phyloP scores from a whole-genome alignment of 92 coral and sea anemone species.

The Paragorgia papillata region DNA sequence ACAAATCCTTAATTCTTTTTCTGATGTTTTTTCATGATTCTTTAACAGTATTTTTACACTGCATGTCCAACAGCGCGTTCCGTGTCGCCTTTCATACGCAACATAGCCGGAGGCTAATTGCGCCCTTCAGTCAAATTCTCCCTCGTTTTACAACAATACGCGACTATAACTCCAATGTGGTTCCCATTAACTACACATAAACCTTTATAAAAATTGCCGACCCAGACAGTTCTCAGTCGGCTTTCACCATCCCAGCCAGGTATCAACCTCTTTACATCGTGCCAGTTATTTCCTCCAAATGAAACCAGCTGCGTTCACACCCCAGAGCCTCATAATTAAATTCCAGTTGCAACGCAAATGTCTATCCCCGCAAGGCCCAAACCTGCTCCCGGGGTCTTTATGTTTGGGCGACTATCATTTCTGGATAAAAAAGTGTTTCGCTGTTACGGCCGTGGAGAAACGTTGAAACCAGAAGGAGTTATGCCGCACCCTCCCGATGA shows the following conservation, averaged over 20 bases:
- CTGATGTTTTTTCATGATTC: too few species aligned
- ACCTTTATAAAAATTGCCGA: background rate
- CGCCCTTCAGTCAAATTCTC: too few species aligned
- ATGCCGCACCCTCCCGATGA: constrained; percentile 62
- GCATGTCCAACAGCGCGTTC: too few species aligned
- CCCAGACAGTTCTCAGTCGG: background rate
- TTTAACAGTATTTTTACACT: too few species aligned
- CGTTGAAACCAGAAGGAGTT: constrained; percentile 57
- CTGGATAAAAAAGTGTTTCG: constrained; percentile 56
- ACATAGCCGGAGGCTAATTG: too few species aligned
- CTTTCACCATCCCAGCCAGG: background rate
- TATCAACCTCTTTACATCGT: background rate
- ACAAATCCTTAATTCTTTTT: too few species aligned
- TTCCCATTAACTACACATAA: too few species aligned
- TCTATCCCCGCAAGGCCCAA: constrained; percentile 35
- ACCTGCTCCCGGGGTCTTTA: constrained; percentile 59
- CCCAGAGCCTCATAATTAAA: background rate
- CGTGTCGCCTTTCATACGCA: too few species aligned
- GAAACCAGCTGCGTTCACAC: background rate
- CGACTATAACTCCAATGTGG: too few species aligned
- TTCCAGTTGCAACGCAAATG: background rate
- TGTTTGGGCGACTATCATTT: constrained; percentile 46
- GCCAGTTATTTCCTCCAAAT: background rate
- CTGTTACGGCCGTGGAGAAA: constrained; percentile 61
- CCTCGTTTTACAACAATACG: too few species aligned